These are phyloP conservation scores for Leucoraja ocellata DNA, from an alignment of 2,797 vertebrate genomes.

Conservation along the genomic window DNA sequence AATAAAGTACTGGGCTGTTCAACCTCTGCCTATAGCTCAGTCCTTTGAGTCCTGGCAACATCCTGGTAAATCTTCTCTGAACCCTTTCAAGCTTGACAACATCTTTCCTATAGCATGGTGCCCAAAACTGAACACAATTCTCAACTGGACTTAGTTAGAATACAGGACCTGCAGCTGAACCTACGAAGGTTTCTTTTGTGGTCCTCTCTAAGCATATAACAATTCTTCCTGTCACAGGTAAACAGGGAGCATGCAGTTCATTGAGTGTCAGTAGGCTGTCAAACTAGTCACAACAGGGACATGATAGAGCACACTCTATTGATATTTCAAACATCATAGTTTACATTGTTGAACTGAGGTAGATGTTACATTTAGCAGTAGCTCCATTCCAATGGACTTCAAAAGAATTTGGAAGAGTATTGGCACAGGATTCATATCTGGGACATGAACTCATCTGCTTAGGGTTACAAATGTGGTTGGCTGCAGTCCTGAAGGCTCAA, in stretches of 20 bases:
- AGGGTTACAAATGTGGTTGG: not conserved
- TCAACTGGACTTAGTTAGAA: no score
- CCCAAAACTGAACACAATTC: no score
- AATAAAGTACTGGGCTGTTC: no score
- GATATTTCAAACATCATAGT: not conserved
- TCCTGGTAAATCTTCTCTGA: no score
- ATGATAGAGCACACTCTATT: not conserved
- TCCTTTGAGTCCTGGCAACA: no score
- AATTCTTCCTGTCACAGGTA: not conserved
- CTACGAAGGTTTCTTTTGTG: not conserved
- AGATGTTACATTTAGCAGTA: not conserved
- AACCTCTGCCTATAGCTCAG: no score
- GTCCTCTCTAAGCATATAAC: not conserved
- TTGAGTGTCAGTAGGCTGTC: not conserved
- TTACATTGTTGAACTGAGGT: not conserved
- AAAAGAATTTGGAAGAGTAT: not conserved
- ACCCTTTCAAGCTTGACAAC: no score
- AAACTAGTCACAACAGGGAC: not conserved
- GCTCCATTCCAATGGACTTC: not conserved
- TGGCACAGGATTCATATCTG: not conserved
- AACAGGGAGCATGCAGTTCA: not conserved
- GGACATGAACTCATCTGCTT: slow-evolving; percentile 7
- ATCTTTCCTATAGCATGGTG: no score
- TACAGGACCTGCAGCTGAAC: not conserved
- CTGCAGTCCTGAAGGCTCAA: not conserved